Evolutionary conservation across 2,797 vertebrate species (phyloP).

Genomic region (Loriculus beryllinus): DNA sequence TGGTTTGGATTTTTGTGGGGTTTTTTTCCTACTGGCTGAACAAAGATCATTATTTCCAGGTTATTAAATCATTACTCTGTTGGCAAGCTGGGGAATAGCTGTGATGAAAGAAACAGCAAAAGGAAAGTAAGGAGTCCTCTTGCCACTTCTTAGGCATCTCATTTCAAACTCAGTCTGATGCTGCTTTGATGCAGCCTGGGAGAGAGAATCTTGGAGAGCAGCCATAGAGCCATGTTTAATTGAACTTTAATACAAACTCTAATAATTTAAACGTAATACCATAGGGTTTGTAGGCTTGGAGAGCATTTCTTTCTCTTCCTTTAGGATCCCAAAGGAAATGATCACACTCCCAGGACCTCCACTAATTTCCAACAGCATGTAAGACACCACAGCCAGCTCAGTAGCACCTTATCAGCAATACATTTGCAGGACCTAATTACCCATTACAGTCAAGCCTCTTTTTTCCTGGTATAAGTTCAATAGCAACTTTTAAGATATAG

Average conservation of each 20-base stretch:
- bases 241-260: not conserved
- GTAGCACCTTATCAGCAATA: not conserved
- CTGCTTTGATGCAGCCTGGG: not conserved
- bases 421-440: constrained; percentile 29
- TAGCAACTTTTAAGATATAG: not conserved
- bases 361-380: not conserved
- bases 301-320: not conserved
- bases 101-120: not conserved
- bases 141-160: not conserved
- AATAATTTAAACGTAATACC: not conserved
- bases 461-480: not conserved
- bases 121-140: not conserved
- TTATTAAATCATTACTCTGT: not conserved
- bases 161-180: not conserved
- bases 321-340: not conserved
- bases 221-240: not conserved
- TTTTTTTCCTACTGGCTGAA: fast-evolving
- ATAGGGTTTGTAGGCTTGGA: not conserved
- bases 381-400: not conserved
- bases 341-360: not conserved
- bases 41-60: not conserved
- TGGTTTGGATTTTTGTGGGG: not conserved
- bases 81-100: not conserved
- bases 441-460: not conserved
- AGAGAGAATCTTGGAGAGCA: not conserved